These are phyloP conservation scores for Parnassius glacialis DNA, from an alignment of 2,888 invertebrate species.

Conservation along the genomic window DNA sequence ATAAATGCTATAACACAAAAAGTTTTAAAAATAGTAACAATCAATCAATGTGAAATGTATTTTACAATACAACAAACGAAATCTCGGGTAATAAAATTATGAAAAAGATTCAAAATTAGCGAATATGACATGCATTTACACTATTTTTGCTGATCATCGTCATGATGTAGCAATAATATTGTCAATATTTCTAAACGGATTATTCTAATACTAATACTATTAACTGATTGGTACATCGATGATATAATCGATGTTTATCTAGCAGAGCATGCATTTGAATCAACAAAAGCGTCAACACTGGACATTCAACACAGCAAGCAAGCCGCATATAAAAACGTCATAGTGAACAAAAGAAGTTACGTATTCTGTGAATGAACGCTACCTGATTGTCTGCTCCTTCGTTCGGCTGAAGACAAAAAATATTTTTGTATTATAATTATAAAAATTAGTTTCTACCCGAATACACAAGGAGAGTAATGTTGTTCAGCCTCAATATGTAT, in stretches of 20 bases:
- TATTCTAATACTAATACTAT: neutral
- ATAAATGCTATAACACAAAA: too few species aligned
- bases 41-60: too few species aligned
- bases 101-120: too few species aligned
- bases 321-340: slow-evolving; percentile 29
- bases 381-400: slow-evolving; percentile 78
- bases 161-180: too few species aligned
- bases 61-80: too few species aligned
- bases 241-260: slow-evolving; percentile 15
- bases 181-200: neutral
- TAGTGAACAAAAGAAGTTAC: slow-evolving; percentile 28
- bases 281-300: neutral
- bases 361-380: slow-evolving; percentile 32
- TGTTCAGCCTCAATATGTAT: neutral
- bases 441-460: neutral
- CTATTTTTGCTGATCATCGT: too few species aligned
- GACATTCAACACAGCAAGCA: slow-evolving; percentile 17
- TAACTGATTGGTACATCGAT: neutral
- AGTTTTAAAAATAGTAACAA: too few species aligned
- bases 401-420: slow-evolving; percentile 74
- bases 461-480: neutral
- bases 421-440: slow-evolving; percentile 41
- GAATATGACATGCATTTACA: too few species aligned
- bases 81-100: too few species aligned
- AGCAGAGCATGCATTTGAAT: slow-evolving; percentile 15